A percentile compares a stretch with the other conserved stretches of the same genome.
Evolutionary conservation across 2,113 vertebrate species (phyloP).

Genomic region (Acrocephalus arundinaceus): DNA sequence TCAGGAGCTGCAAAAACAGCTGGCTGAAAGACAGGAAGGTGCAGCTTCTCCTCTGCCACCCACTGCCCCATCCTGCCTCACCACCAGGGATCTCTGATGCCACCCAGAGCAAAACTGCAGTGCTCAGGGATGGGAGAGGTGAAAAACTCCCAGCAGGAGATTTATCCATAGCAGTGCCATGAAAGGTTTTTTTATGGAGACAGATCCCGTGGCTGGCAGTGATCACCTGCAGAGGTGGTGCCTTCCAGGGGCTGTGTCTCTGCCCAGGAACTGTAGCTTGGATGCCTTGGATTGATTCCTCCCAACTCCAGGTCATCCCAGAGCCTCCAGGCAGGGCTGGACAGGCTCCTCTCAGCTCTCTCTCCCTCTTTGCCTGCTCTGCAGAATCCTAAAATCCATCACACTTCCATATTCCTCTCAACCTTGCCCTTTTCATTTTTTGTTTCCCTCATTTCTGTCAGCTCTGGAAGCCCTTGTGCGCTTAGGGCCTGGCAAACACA

Average conservation of each 20-base stretch:
- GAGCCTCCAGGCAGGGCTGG: background rate
- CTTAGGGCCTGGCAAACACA: background rate
- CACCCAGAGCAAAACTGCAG: background rate
- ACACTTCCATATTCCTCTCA: background rate
- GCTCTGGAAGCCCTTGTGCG: background rate
- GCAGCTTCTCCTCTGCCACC: background rate
- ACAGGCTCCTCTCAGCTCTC: background rate
- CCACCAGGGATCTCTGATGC: background rate
- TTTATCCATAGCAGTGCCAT: background rate
- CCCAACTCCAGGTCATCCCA: background rate
- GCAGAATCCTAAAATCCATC: background rate
- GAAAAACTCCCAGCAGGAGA: background rate
- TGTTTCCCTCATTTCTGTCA: background rate
- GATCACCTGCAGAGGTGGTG: background rate
- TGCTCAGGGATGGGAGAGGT: background rate
- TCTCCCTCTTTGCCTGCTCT: background rate
- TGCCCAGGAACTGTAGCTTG: background rate
- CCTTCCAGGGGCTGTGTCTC: background rate
- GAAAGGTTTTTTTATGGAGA: no score
- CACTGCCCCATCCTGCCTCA: background rate
- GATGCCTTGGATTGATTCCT: background rate
- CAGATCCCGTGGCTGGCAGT: background rate
- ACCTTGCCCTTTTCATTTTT: background rate
- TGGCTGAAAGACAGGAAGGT: constrained; percentile 47
- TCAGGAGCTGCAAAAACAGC: constrained; percentile 56